These are phyloP conservation scores for Himalopsyche japonica DNA, from an alignment of 2,888 invertebrate species.

Conservation along the genomic window DNA sequence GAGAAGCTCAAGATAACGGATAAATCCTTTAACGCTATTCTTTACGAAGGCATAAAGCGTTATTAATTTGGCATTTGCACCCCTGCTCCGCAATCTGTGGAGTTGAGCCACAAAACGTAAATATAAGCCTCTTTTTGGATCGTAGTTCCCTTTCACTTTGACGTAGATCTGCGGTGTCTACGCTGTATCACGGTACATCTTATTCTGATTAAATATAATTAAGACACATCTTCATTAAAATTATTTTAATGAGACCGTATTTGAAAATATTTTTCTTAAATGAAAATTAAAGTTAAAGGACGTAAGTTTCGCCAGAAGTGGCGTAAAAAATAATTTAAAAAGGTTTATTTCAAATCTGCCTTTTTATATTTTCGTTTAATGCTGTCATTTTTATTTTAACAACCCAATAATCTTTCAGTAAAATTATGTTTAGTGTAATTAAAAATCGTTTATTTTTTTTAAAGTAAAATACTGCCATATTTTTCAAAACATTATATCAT, in stretches of 20 bases:
- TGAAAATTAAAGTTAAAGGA: not conserved
- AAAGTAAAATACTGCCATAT: too few relatives aligned
- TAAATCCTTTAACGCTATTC: slow-evolving; percentile 32
- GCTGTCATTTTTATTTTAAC: too few relatives aligned
- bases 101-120: not conserved
- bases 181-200: not conserved
- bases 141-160: not conserved
- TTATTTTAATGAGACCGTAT: not conserved
- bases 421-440: too few relatives aligned
- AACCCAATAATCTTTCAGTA: too few relatives aligned
- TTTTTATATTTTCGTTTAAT: too few relatives aligned
- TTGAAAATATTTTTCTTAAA: not conserved
- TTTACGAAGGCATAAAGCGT: slow-evolving; percentile 38
- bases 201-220: not conserved
- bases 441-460: too few relatives aligned
- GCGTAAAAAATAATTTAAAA: too few relatives aligned
- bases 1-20: slow-evolving; percentile 33
- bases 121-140: not conserved
- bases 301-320: too few relatives aligned
- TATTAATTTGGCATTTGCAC: slow-evolving; percentile 37
- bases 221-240: not conserved
- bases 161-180: not conserved
- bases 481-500: too few relatives aligned
- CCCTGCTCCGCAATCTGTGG: slow-evolving; percentile 2
- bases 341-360: too few relatives aligned